Evolutionary conservation across 1,140 invertebrate genomes (phyloP).

Genomic region (Hypothenemus hampei): DNA sequence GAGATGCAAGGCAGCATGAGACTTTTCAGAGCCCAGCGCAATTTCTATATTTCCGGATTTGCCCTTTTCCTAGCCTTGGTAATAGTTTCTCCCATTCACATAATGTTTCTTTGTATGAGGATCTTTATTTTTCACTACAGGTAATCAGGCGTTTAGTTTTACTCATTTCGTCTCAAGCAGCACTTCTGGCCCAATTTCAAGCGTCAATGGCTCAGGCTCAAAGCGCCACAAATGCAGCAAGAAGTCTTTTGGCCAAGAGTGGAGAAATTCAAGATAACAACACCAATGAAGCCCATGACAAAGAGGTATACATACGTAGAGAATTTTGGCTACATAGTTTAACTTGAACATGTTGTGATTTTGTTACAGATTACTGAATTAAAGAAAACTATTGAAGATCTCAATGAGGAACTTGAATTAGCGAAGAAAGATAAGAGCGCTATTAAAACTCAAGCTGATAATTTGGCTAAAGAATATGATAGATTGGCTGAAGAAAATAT

Average conservation of each 20-base stretch:
- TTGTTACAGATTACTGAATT: constrained; percentile 51
- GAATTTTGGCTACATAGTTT: too few species aligned
- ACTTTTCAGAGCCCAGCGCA: constrained; percentile 95
- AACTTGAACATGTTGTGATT: neutral
- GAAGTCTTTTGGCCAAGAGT: constrained; percentile 60
- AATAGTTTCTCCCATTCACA: constrained; percentile 10
- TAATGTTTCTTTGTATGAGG: neutral
- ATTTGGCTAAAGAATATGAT: constrained; percentile 85
- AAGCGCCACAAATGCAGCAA: constrained; percentile 78
- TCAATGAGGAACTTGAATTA: constrained; percentile 63
- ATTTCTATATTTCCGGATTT: constrained; percentile 98
- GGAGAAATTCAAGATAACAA: constrained; percentile 55
- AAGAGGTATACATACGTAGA: constrained; percentile 53
- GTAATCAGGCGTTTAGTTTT: constrained; percentile 81
- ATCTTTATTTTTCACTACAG: constrained; percentile 15
- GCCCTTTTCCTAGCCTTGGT: constrained; percentile 76
- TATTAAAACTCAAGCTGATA: constrained; percentile 81
- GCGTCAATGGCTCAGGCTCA: constrained; percentile 87
- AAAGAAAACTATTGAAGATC: constrained; percentile 53
- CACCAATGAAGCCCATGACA: constrained; percentile 58
- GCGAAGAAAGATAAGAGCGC: constrained; percentile 79
- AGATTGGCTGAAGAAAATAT: constrained; percentile 76
- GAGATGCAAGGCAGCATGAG: constrained; percentile 94
- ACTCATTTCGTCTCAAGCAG: constrained; percentile 77
- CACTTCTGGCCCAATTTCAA: constrained; percentile 76